phyloP scores from a whole-genome alignment of 92 coral and sea anemone species.

The Palythoa grandiflora region DNA sequence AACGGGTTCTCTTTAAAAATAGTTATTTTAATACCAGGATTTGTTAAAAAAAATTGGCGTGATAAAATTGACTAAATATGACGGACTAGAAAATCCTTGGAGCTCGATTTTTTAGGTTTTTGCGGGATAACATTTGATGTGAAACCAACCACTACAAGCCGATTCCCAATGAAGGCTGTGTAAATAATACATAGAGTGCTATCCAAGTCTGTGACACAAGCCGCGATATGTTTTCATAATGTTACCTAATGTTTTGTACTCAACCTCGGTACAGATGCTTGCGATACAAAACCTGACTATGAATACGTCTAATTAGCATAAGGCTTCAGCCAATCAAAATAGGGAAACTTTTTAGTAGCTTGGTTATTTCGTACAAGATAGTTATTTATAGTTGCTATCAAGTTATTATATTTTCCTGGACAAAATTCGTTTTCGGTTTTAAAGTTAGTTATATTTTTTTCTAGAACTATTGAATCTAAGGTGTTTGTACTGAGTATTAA shows the following conservation, averaged over 20 bases:
- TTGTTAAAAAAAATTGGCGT: constrained; percentile 46
- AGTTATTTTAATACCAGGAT: constrained; percentile 19
- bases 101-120: constrained; percentile 18
- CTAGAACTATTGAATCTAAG: background rate
- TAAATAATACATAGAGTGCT: constrained; percentile 79
- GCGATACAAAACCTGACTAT: constrained; percentile 76
- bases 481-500: background rate
- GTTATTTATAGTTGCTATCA: background rate
- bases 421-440: constrained; percentile 2
- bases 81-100: constrained; percentile 3
- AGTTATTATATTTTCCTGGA: background rate
- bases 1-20: background rate
- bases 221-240: constrained; percentile 61
- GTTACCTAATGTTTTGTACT: constrained; percentile 77
- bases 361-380: constrained; percentile 1
- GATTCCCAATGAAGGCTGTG: constrained; percentile 69
- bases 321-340: constrained; percentile 33
- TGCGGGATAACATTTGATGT: constrained; percentile 44
- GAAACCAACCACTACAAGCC: constrained; percentile 41
- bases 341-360: constrained; percentile 4
- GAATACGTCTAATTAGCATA: constrained; percentile 73
- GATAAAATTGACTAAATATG: background rate
- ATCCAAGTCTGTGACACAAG: constrained; percentile 63
- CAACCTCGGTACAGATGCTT: constrained; percentile 83
- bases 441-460: background rate